phyloP scores from a whole-genome alignment of 2,888 invertebrate genomes.

The Trypoxylon attenuatum region DNA sequence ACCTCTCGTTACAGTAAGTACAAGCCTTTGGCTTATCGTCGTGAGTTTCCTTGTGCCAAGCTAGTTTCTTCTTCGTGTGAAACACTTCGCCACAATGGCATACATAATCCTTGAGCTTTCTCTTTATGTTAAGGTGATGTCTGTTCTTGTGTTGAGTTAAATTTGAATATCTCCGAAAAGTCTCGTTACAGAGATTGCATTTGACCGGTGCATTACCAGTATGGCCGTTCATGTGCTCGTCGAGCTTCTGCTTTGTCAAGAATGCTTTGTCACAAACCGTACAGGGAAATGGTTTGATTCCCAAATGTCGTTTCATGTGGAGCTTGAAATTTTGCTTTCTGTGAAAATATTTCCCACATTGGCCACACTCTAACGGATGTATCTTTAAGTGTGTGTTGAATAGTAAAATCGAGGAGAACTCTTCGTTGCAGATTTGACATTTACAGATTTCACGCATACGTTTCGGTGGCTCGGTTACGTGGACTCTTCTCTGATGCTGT shows the following conservation, averaged over 20 bases:
- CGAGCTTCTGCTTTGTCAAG: slow-evolving; percentile 86
- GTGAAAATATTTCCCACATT: slow-evolving; percentile 88
- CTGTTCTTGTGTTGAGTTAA: slow-evolving; percentile 89
- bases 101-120: slow-evolving; percentile 83
- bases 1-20: slow-evolving; percentile 89
- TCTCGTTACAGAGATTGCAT: slow-evolving; percentile 86
- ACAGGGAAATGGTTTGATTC: slow-evolving; percentile 85
- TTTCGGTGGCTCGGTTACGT: slow-evolving; percentile 64
- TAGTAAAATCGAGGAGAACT: slow-evolving; percentile 81
- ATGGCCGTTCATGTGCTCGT: slow-evolving; percentile 89
- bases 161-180: slow-evolving; percentile 89
- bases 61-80: slow-evolving; percentile 88
- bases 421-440: slow-evolving; percentile 81
- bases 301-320: slow-evolving; percentile 87
- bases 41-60: slow-evolving; percentile 92
- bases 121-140: slow-evolving; percentile 84
- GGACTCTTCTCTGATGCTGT: slow-evolving; percentile 69
- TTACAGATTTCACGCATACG: slow-evolving; percentile 72
- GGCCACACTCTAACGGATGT: slow-evolving; percentile 88
- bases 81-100: slow-evolving; percentile 88
- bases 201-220: slow-evolving; percentile 88
- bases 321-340: slow-evolving; percentile 84
- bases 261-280: slow-evolving; percentile 89
- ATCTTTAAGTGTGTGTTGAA: slow-evolving; percentile 85
- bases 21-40: slow-evolving; percentile 89